Evolutionary conservation across 2,888 invertebrate species (phyloP), one percentile per base, ranked within the genome.

Genomic region (Bhutanitis thaidina): DNA sequence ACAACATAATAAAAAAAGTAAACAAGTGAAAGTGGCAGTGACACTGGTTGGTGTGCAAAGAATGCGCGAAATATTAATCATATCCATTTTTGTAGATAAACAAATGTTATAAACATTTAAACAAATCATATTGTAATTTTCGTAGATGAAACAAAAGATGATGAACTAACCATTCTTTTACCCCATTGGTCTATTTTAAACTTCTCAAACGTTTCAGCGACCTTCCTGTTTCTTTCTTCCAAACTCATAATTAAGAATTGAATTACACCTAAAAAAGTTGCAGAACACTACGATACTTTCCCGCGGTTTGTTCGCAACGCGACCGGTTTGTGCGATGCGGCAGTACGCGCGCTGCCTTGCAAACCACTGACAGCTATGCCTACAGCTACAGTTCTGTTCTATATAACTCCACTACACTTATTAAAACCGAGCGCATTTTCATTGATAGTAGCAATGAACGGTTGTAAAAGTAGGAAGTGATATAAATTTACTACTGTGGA

Each of bases 111-210:
- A 4, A n/a, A n/a, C 8, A 30, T n/a, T 3, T n/a, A 30, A 30
- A 30, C 0, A 30, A 30, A 30, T 30, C 7, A 29, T 29, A 9
- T 29, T 29, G n/a, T n/a, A n/a, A n/a, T 29, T 29, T 9, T 0
- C 0, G 3, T 29, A 29, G 3, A 29, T 29, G 29, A 29, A 29
- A 29, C 9, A 29, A 8, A 9, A 29, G 14, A n/a, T n/a, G n/a
- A n/a, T 9, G 36, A 53, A 79, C 82, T 59, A 65, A 88, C 87
- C 83, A 69, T 59, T 69, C 72, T 71, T 14, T 67, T 59, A 58
- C 89, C 89, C 89, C 89, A 89, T 62, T 80, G 69, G 3, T 73
- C 80, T 47, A 87, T 87, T 60, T 84, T 86, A 59, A 71, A 90
- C 65, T 81, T 88, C 59, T 89, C 88, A 53, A 76, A 89, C 30